Base-by-base conservation (phyloP, 2,888 invertebrate species). In the Plebejus melissa region DNA sequence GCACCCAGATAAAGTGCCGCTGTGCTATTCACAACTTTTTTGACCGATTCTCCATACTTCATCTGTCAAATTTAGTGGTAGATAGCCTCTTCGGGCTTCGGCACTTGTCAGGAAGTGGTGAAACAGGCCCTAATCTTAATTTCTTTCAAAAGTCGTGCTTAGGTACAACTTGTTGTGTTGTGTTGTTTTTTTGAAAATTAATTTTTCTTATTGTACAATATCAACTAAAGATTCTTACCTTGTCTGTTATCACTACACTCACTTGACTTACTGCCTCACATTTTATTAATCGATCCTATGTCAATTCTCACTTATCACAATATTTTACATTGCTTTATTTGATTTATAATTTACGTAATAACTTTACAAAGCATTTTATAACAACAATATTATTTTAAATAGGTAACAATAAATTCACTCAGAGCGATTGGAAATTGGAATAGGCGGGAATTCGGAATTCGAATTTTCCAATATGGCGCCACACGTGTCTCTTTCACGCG, bases 391-490 rank as follows among this genome's bases (percentile, higher is more conserved):
- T 58, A 7, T 58, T 58, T 22, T 58, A 9, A 46, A 9, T 46
- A 46, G 9, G 2, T 46, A 9, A 46, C 46, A 28, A 11, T 11
- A 65, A 65, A 32, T 16, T 65, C 65, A 65, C 32, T 65, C 6
- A 13, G 2, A 13, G 2, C 46, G 1, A 50, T 50, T 75, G 75
- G 72, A 80, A 84, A 50, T 50, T 75, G 75, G 72, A 80, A 84
- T 85, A 79, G 81, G 88, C 88, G 90, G 87, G 85, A 87, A 87
- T 82, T 80, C 82, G 82, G 74, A 80, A 5, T 16, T 65, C 32
- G 32, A 65, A 65, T 32, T 65, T 65, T 65, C 32, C 81, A 84
- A 86, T 76, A 87, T 86, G 86, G 85, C 84, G 79, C 36, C 32
- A 13, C 86, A 80, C 90, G 85, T 80, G 84, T 84, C 82, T 79